Evolutionary conservation across 2,113 vertebrate genomes (phyloP).

Genomic region (Pygoscelis antarcticus): DNA sequence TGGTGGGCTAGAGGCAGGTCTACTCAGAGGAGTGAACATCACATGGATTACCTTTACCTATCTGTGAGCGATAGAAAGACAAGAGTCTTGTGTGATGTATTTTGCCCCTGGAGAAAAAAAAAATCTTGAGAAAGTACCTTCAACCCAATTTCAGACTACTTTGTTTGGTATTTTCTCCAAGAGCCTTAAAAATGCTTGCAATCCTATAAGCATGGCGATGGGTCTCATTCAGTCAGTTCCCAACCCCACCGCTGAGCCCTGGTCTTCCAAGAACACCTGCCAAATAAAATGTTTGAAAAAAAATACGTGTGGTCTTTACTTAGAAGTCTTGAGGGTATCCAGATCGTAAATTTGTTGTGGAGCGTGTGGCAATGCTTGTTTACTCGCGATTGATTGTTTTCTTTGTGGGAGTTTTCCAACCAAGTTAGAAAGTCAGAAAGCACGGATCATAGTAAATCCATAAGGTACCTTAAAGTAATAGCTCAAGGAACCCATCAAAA

Average conservation of each 20-base stretch:
- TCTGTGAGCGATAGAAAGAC: background rate
- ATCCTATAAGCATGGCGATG: background rate
- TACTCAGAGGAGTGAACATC: background rate
- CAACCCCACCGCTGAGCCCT: background rate
- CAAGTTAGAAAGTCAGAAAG: background rate
- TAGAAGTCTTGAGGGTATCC: background rate
- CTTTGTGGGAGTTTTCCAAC: background rate
- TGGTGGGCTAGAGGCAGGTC: background rate
- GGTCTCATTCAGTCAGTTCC: background rate
- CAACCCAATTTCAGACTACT: background rate
- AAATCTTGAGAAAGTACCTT: background rate
- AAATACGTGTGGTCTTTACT: background rate
- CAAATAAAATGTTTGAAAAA: slow-evolving; percentile 30
- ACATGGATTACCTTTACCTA: background rate
- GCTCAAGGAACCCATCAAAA: background rate
- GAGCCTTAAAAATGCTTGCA: background rate
- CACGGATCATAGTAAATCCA: background rate
- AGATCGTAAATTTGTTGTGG: background rate
- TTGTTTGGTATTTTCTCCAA: background rate
- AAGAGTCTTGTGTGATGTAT: background rate
- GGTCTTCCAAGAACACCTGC: slow-evolving; percentile 27
- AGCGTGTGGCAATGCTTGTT: background rate
- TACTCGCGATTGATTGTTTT: background rate
- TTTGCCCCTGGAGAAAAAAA: background rate
- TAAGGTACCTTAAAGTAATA: background rate